Evolutionary conservation across 2,888 invertebrate genomes (phyloP).

Genomic region (Drosophila quinaria): DNA sequence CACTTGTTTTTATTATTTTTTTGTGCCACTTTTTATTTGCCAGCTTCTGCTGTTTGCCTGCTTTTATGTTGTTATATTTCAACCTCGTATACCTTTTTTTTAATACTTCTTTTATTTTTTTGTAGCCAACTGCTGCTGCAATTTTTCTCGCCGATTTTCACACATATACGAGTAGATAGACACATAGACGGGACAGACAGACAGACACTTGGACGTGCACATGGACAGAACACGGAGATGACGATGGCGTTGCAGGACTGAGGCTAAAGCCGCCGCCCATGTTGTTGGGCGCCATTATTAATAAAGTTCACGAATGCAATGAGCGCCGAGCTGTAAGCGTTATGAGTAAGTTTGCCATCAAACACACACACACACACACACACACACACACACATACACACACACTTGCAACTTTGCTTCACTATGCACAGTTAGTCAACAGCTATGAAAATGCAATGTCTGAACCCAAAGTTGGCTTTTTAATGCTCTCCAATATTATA

Average conservation of each 20-base stretch:
- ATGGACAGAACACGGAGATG: conserved; percentile 5
- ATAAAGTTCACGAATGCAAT: conserved; percentile 84
- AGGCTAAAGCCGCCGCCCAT: conserved; percentile 47
- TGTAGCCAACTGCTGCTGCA: conserved; percentile 44
- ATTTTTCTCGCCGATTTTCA: conserved; percentile 72
- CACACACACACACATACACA: conserved; percentile 1
- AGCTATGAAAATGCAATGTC: conserved; percentile 29
- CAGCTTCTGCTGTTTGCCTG: conserved; percentile 37
- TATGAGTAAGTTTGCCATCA: conserved; percentile 77
- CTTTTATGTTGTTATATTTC: conserved; percentile 57
- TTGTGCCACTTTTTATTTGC: conserved; percentile 41
- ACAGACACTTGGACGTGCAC: conserved; percentile 41
- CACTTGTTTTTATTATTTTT: conserved; percentile 13
- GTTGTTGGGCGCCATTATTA: conserved; percentile 82
- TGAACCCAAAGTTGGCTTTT: neutral
- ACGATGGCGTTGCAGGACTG: conserved; percentile 5
- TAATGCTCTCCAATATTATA: conserved; percentile 20
- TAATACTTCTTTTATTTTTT: conserved; percentile 9
- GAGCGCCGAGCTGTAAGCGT: conserved; percentile 72
- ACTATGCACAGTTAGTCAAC: conserved; percentile 46
- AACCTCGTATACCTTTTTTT: conserved; percentile 65
- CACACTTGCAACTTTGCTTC: conserved; percentile 19
- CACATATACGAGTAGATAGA: conserved; percentile 54
- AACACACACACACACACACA: conserved; percentile 31
- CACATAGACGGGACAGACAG: conserved; percentile 26